A percentile compares a stretch with the other conserved stretches of the same genome.
Evolutionary conservation across 2,888 invertebrate genomes (phyloP).

Genomic region (Diarsia dahlii): DNA sequence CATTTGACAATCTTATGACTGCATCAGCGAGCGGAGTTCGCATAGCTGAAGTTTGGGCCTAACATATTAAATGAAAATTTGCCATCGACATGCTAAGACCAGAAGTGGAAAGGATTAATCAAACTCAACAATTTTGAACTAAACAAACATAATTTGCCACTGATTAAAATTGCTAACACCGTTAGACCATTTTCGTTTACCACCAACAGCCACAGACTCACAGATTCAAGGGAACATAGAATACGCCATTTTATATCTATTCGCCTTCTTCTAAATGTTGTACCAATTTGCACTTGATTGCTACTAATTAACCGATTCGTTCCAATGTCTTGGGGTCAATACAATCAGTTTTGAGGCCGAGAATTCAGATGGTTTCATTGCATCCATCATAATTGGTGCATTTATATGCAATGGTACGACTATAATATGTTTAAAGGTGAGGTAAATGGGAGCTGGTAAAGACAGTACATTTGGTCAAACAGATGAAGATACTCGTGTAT

Average conservation of each 20-base stretch:
- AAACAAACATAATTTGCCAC: not conserved
- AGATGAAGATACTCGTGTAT: not conserved
- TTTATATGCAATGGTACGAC: slow-evolving; percentile 10
- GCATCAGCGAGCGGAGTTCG: not conserved
- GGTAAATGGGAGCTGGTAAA: not conserved
- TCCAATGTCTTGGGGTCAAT: slow-evolving; percentile 75
- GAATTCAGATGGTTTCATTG: slow-evolving; percentile 15
- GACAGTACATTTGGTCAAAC: not conserved
- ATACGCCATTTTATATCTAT: slow-evolving; percentile 36
- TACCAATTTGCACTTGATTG: slow-evolving; percentile 73
- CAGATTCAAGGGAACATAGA: slow-evolving; percentile 12
- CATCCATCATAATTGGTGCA: slow-evolving; percentile 47
- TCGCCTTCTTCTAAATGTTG: slow-evolving; percentile 22
- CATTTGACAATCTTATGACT: not conserved
- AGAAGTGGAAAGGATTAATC: not conserved
- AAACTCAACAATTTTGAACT: not conserved
- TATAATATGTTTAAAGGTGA: slow-evolving; percentile 1
- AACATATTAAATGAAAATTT: not conserved
- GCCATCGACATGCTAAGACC: not conserved
- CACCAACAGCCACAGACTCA: not conserved
- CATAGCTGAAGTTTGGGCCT: not conserved
- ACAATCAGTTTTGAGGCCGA: slow-evolving; percentile 63
- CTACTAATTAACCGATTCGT: slow-evolving; percentile 79
- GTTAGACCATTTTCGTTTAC: not conserved
- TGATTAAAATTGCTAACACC: slow-evolving; percentile 11